Evolutionary conservation across 2,797 vertebrate species (phyloP).

Genomic region (Aulostomus chinensis): DNA sequence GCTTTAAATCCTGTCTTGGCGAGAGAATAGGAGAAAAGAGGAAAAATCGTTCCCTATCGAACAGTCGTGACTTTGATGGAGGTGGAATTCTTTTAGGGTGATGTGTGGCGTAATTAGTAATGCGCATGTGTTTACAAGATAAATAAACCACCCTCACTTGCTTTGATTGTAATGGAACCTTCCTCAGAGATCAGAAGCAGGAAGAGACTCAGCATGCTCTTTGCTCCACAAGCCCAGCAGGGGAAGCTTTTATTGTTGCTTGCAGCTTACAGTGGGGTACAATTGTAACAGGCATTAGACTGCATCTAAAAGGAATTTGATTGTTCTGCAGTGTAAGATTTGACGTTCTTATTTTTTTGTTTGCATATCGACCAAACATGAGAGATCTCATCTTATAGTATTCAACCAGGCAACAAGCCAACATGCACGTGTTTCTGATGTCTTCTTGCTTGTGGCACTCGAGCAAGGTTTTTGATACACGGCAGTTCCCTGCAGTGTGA

Average conservation of each 20-base stretch:
- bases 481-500: no score
- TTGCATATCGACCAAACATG: no score
- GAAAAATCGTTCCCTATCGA: conserved; percentile 58
- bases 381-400: no score
- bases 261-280: conserved; percentile 7
- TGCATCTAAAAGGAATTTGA: conserved; percentile 2
- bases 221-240: conserved; percentile 29
- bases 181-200: conserved; percentile 41
- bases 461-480: no score
- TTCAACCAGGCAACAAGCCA: no score
- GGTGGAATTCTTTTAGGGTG: conserved; percentile 70
- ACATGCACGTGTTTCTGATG: no score
- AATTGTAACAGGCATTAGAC: conserved; percentile 11
- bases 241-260: conserved; percentile 20
- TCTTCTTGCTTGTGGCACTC: no score
- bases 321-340: not conserved
- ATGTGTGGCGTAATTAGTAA: conserved; percentile 68
- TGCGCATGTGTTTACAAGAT: conserved; percentile 73
- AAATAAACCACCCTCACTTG: conserved; percentile 57
- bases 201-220: conserved; percentile 25
- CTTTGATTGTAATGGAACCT: conserved; percentile 62
- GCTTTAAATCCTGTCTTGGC: conserved; percentile 74
- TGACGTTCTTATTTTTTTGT: no score
- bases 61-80: conserved; percentile 71
- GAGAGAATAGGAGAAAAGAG: conserved; percentile 64